A percentile compares a stretch with the other conserved stretches of the same genome.
These are phyloP conservation scores for Percopsis transmontana DNA, from an alignment of 2,113 vertebrate species.

Conservation along the genomic window DNA sequence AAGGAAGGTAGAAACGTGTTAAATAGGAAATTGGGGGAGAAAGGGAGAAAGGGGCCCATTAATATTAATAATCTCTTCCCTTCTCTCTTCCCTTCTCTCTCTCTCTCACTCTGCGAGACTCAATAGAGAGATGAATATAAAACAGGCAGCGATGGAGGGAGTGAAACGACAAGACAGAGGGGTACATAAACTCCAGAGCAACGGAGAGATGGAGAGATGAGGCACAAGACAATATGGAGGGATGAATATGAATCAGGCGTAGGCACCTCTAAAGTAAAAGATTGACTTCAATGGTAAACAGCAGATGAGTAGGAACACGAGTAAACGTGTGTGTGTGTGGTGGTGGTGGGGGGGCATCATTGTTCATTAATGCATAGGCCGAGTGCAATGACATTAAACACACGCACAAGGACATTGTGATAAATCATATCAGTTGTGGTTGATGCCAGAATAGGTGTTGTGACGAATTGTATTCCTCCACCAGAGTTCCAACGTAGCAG, in stretches of 20 bases:
- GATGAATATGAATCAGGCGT: constrained; percentile 65
- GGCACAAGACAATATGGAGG: constrained; percentile 46
- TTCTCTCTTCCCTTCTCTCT: no score
- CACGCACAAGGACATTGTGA: constrained; percentile 57
- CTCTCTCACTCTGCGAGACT: constrained; percentile 41
- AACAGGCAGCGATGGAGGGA: constrained; percentile 61
- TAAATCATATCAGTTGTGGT: constrained; percentile 44
- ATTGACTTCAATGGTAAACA: neutral
- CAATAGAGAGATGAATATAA: constrained; percentile 70
- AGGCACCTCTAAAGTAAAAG: neutral
- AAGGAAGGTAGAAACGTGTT: constrained; percentile 54
- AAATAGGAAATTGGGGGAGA: constrained; percentile 38
- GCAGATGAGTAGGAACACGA: constrained; percentile 1
- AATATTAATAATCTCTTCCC: constrained; percentile 79
- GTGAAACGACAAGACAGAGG: constrained; percentile 52
- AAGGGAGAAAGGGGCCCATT: constrained; percentile 57
- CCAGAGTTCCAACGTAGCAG: no score
- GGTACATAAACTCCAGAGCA: constrained; percentile 55
- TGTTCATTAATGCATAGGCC: constrained; percentile 61
- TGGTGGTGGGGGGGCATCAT: constrained; percentile 22
- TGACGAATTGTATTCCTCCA: no score
- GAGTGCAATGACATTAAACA: constrained; percentile 69
- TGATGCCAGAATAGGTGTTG: neutral
- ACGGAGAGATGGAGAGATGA: constrained; percentile 25
- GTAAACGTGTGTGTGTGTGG: constrained; percentile 12